A percentile compares a stretch with the other conserved stretches of the same genome.
These are phyloP conservation scores for Neopipo cinnamomea DNA, from an alignment of 2,113 vertebrate genomes.

Conservation along the genomic window DNA sequence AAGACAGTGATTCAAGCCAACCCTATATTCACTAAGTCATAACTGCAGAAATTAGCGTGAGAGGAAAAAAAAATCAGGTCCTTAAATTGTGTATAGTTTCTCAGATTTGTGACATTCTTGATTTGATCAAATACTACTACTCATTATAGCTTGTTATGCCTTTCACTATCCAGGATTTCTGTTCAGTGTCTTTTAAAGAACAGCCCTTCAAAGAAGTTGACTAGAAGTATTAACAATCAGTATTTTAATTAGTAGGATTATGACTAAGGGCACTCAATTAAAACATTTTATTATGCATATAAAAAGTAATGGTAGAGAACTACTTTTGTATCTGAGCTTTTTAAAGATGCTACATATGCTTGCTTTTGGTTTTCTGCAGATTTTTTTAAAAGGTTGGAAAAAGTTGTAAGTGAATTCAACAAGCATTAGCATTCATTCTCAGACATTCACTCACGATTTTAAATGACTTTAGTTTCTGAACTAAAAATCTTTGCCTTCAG, in stretches of 20 bases:
- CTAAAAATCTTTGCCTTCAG: background rate
- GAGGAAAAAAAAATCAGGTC: fast-evolving
- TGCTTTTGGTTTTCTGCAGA: background rate
- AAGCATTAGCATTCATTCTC: background rate
- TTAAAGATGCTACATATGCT: background rate
- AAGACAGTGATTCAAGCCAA: background rate
- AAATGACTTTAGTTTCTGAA: background rate
- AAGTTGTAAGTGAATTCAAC: background rate
- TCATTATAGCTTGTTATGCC: background rate
- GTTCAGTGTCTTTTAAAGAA: background rate
- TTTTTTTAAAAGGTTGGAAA: background rate
- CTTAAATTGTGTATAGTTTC: background rate
- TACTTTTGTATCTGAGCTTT: background rate
- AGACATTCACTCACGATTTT: background rate
- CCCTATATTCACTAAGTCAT: background rate
- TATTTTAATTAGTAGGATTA: background rate
- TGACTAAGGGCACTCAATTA: background rate
- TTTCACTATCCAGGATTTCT: background rate
- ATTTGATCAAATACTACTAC: background rate
- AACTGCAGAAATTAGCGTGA: background rate
- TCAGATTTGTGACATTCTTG: background rate
- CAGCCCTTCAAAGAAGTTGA: background rate
- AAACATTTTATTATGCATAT: background rate
- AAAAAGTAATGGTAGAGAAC: background rate
- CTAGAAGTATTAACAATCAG: background rate